phyloP scores from a whole-genome alignment of 2,888 invertebrate species.

The Spodoptera picta region DNA sequence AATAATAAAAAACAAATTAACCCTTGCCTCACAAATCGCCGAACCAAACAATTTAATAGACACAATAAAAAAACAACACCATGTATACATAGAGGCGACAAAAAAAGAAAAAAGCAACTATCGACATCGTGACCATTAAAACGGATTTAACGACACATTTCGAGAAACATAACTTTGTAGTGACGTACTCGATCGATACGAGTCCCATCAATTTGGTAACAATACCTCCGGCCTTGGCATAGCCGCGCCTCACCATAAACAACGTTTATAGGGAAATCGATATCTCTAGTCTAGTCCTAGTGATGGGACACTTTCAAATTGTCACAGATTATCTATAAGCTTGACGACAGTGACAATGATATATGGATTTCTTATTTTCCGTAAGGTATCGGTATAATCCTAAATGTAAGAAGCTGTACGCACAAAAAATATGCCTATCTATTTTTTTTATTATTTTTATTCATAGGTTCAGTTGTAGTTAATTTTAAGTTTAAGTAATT shows the following conservation, averaged over 20 bases:
- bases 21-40: conserved; percentile 5
- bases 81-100: conserved; percentile 1
- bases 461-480: no score
- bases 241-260: conserved; percentile 47
- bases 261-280: conserved; percentile 39
- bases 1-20: conserved; percentile 5
- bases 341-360: no score
- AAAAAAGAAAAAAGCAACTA: conserved; percentile 26
- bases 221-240: conserved; percentile 54
- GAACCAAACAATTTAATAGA: conserved; percentile 19
- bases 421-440: no score
- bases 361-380: no score
- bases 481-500: no score
- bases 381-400: no score
- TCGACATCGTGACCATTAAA: conserved; percentile 29
- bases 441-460: no score
- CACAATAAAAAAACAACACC: conserved; percentile 27
- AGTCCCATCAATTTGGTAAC: conserved; percentile 50
- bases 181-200: conserved; percentile 42
- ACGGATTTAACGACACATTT: conserved; percentile 45
- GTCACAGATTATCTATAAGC: neutral
- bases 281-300: conserved; percentile 35
- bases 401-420: no score
- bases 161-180: conserved; percentile 38
- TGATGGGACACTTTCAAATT: conserved; percentile 25